Percentiles rank a stretch among this genome's conserved stretches.
Evolutionary conservation across 2,888 invertebrate genomes (phyloP).

Genomic region (Branchinecta sandiegonensis): DNA sequence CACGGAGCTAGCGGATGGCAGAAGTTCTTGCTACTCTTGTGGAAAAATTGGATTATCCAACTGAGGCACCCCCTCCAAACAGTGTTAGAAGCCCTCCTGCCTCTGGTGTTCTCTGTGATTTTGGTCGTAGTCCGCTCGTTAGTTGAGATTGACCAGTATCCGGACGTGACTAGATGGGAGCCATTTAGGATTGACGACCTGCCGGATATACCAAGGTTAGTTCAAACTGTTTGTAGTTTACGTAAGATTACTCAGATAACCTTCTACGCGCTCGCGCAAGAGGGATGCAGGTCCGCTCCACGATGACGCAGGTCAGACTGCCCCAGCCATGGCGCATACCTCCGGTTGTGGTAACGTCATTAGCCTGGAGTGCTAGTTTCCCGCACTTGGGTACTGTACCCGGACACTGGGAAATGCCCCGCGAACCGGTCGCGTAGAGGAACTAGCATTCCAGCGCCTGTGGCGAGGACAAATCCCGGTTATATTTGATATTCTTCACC

Average conservation of each 20-base stretch:
- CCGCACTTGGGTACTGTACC: no score
- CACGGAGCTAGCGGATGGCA: constrained; percentile 22
- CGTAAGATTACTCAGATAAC: constrained; percentile 25
- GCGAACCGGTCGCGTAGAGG: no score
- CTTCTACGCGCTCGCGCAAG: no score
- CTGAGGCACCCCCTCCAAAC: constrained; percentile 54
- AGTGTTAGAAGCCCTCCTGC: constrained; percentile 48
- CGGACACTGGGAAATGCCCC: no score
- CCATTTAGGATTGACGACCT: constrained; percentile 28
- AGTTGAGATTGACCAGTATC: constrained; percentile 42
- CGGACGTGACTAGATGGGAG: constrained; percentile 31
- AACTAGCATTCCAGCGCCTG: no score
- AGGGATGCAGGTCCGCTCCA: no score
- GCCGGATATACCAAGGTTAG: neutral
- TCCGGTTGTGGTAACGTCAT: no score
- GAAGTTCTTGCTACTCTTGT: constrained; percentile 51
- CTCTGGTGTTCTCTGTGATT: constrained; percentile 49
- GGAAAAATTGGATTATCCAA: constrained; percentile 70
- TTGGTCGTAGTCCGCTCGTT: constrained; percentile 53
- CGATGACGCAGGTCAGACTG: no score
- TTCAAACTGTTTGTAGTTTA: constrained; percentile 22
- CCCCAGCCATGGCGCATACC: no score
- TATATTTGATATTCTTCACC: no score
- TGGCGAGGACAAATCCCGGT: no score
- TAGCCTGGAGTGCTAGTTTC: no score